Percentiles rank a stretch among this genome's conserved stretches.
These are phyloP conservation scores for Bugulina stolonifera DNA, from an alignment of 2,888 invertebrate genomes.

Conservation along the genomic window DNA sequence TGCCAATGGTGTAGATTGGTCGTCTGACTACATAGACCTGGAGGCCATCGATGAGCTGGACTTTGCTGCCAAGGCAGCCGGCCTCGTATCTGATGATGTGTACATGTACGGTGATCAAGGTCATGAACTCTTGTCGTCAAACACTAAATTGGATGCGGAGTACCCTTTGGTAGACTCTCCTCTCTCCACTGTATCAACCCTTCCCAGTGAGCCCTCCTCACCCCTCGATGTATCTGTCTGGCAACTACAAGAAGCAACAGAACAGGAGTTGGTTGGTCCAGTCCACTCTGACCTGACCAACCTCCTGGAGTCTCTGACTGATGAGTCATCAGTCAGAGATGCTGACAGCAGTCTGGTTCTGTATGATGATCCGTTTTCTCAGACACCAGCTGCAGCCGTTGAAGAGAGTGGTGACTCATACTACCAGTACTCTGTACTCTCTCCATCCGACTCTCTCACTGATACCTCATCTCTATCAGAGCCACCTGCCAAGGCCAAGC, in stretches of 20 bases:
- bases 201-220: constrained; percentile 18
- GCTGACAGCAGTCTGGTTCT: not conserved
- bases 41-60: not conserved
- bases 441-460: not conserved
- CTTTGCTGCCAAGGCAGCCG: not conserved
- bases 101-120: not conserved
- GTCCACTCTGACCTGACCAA: not conserved
- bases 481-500: not conserved
- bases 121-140: not conserved
- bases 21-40: not conserved
- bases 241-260: too few relatives aligned
- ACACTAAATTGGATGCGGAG: not conserved
- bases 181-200: not conserved
- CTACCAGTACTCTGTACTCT: not conserved
- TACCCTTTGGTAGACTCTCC: constrained; percentile 4
- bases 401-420: not conserved
- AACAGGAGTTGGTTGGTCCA: not conserved
- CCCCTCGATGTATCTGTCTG: not conserved
- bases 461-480: not conserved
- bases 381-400: too few relatives aligned
- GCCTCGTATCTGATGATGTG: not conserved
- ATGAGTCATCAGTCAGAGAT: not conserved
- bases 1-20: not conserved
- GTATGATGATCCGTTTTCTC: not conserved
- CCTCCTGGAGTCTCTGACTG: not conserved